Base-by-base conservation (phyloP, 1,140 invertebrate species). In the Drosophila teissieri region DNA sequence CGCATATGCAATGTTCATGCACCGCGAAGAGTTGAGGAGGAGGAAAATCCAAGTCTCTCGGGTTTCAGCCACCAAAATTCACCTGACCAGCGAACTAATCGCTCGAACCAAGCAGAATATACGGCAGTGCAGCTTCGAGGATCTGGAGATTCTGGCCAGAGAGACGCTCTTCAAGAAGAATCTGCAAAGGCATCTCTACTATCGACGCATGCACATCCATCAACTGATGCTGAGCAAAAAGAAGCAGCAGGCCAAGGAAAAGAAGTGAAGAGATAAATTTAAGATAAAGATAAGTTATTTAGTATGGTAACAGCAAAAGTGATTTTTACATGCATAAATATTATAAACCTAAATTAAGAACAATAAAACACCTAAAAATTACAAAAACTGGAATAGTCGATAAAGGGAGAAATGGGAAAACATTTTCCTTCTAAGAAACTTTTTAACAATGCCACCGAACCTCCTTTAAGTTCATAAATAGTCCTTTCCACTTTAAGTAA, bases 101-200 rank as follows among this genome's bases (percentile, higher is more conserved):
- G 78, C 78, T 0, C 42, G 31, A 6, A 89, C 85, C 11, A 89
- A 90, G 12, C 51, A 81, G 40, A 89, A 89, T 36, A 90, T 89
- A 0, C 24, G 39, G 1, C 51, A 45, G 2, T 89, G 85, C 51
- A 90, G 80, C 48, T 53, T 15, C 15, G 85, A 89, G 70, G 85
- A 89, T 62, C 64, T 89, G n/a, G 58, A 81, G 70, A 90, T 81
- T 15, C 36, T 89, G 14, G 85, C 85, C 14, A 34, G 85, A 3
- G 80, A 89, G 45, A 90, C 81, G 19, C 49, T 90, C 45, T 89
- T 89, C 48, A 78, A 64, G 46, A 89, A 85, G 53, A 85, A 40
- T 17, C 51, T 89, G 1, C 80, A 89, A 12, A 58, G 84, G 0
- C 64, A 78, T 55, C 34, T 89, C 37, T 78, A 89, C 56, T 73